Base-by-base conservation (phyloP, 2,113 vertebrate species). In the Nothobranchius kuhntae region DNA sequence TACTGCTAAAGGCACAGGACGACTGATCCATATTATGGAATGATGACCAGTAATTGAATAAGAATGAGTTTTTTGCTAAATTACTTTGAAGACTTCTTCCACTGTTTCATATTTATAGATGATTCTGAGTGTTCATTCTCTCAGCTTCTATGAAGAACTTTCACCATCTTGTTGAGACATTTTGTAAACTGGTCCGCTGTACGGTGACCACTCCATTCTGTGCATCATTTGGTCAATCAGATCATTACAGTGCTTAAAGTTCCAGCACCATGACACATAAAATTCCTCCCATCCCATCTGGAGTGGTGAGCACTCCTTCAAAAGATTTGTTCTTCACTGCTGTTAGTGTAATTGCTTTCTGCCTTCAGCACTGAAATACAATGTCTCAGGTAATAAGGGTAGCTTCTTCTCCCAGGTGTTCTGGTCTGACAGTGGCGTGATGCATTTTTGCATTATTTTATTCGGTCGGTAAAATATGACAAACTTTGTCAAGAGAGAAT, bases 311-410 rank as follows among this genome's bases (percentile, higher is more conserved):
- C 63, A 71, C 71, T 80, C 71, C 77, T 83, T 84, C 54, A 64
- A 71, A 82, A 78, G 65, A 78, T 71, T 71, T 80, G 73, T 73
- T 83, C 46, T 71, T 80, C 68, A 61, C 61, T 76, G 74, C 65
- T 83, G 71, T 73, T 78, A 77, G 44, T 85, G 64, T 79, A 85
- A 78, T 80, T 86, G 73, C 65, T 82, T 87, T 82, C 55, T 75
- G 65, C 65, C 71, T 61, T 24, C 66, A 76, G 82, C 61, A 73
- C 67, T 60, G 61, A 75, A 76, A 83, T 76, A 61, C 77, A 78
- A 75, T 68, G 69, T 73, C 60, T 45, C 68, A 57, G 44, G 63
- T 84, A 84, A 83, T 81, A 72, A 70, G 62, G 12, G 45, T 57
- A 66, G 57, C 40, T 61, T 73, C 53, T 42, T 52, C 59, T 53